A percentile compares a stretch with the other conserved stretches of the same genome.
Conservation (phyloP, 2,113 vertebrate genomes). For the Himantopus leucocephalus region DNA sequence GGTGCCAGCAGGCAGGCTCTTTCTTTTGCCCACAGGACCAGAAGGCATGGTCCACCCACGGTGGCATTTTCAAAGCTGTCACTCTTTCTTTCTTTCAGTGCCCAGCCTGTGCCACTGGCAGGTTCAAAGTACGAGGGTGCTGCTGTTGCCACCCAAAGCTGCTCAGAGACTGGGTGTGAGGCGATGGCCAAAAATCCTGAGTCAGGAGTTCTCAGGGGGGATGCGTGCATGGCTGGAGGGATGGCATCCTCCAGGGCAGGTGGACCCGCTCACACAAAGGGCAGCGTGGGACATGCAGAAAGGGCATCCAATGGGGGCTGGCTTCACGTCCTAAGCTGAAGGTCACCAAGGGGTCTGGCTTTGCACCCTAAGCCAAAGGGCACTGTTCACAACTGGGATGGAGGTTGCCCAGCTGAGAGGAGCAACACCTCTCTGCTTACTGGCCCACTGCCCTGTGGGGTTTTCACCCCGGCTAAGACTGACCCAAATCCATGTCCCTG, state of each 20-base stretch:
- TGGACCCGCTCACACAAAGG: background rate
- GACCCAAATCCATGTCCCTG: background rate
- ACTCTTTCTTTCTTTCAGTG: background rate
- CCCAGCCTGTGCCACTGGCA: background rate
- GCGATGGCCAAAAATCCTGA: rapidly evolving
- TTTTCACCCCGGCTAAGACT: background rate
- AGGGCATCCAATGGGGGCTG: rapidly evolving
- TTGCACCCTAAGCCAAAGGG: background rate
- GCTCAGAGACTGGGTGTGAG: background rate
- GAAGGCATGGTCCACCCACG: background rate
- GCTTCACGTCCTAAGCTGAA: background rate
- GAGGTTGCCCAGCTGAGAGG: background rate
- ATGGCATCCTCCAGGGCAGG: background rate
- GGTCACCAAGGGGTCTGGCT: background rate
- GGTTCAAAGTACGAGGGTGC: background rate
- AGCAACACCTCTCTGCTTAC: rapidly evolving
- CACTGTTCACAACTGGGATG: rapidly evolving
- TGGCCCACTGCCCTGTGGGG: rapidly evolving
- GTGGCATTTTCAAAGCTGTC: background rate
- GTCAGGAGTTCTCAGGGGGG: background rate
- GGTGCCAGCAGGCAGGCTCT: background rate
- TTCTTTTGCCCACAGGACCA: background rate
- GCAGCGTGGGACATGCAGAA: background rate
- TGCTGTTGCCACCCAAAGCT: background rate
- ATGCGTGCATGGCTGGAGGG: background rate